Evolutionary conservation across 2,113 vertebrate genomes (phyloP), one percentile per base, ranked within the genome.

Genomic region (Paramisgurnus dabryanus): DNA sequence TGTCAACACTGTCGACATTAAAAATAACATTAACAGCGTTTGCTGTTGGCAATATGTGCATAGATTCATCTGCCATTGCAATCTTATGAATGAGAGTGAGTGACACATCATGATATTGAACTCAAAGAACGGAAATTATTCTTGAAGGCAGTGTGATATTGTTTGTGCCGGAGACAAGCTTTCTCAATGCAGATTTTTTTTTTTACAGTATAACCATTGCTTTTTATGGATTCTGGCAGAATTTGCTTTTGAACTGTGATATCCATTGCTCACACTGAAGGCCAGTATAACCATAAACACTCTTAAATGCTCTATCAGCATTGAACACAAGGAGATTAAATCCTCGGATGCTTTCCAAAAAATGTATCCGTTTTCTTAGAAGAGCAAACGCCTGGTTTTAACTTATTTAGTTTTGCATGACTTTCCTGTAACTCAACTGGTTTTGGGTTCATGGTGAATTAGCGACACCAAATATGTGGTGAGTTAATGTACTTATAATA

Each of bases 51-150:
- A 68, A 68, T 83, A 75, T 63, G 76, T 79, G 69, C 22, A 77
- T 47, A 15, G 71, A 60, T 49, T 68, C 11, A 45, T n/a, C 55
- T 61, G 15, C 53, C 69, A 34, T 45, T 11, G 43, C 40, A 75
- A 68, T 73, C 53, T 58, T 50, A 49, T 47, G 40, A 45, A 27
- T 34, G n/a, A 63, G 41, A 68, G 45, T 81, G 79, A 84, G n/a
- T 78, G 63, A 74, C 82, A 77, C 45, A 55, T 73, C 57, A 40
- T 69, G 69, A 81, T 78, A 84, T 74, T 81, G 74, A 81, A 63
- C 55, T 68, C 5, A 17, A 74, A 74, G 39, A 67, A 63, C 13
- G 15, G 68, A 71, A 80, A 80, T 80, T 71, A 71, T 80, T 78
- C 53, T 72, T 17, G 45, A 72, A 80, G 43, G 75, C 68, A 72